These are phyloP conservation scores for Cryptoblepharus egeriae DNA, from an alignment of 2,797 vertebrate species.

Conservation along the genomic window DNA sequence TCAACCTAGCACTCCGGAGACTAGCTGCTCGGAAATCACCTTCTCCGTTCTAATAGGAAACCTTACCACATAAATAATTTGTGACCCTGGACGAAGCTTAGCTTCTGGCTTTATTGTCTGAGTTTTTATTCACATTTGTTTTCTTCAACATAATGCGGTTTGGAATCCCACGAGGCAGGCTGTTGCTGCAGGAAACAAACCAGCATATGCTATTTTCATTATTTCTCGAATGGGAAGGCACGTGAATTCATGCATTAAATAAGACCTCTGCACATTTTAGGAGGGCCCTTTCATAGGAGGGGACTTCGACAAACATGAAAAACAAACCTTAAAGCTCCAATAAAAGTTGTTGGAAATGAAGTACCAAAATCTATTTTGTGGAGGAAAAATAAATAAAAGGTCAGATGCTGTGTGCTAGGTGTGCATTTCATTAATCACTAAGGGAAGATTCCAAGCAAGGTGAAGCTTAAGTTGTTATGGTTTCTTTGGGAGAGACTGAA, in stretches of 20 bases:
- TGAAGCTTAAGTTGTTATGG: not conserved
- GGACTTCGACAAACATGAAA: slow-evolving; percentile 40
- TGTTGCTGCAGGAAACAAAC: slow-evolving; percentile 44
- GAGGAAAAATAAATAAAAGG: not conserved
- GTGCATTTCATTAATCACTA: slow-evolving; percentile 29
- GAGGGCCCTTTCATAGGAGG: slow-evolving; percentile 19
- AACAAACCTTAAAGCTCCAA: slow-evolving; percentile 24
- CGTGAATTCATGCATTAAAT: slow-evolving; percentile 50
- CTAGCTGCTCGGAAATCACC: slow-evolving; percentile 26
- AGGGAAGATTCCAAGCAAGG: slow-evolving; percentile 21
- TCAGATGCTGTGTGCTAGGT: slow-evolving; percentile 24
- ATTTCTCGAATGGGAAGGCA: slow-evolving; percentile 46
- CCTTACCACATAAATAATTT: slow-evolving; percentile 70
- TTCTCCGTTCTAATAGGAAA: slow-evolving; percentile 36
- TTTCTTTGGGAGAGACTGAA: not conserved
- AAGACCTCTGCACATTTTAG: slow-evolving; percentile 17
- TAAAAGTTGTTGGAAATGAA: slow-evolving; percentile 33
- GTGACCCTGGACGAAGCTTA: slow-evolving; percentile 45
- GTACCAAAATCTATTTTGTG: slow-evolving; percentile 25
- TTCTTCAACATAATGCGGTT: slow-evolving; percentile 36
- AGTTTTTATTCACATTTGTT: slow-evolving; percentile 54
- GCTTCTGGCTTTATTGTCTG: slow-evolving; percentile 56
- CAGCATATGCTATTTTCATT: slow-evolving; percentile 50
- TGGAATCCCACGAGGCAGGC: slow-evolving; percentile 38
- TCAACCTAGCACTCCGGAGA: not conserved